A percentile compares a stretch with the other conserved stretches of the same genome.
phyloP scores from a whole-genome alignment of 2,888 invertebrate genomes.

The Margaritifera margaritifera region DNA sequence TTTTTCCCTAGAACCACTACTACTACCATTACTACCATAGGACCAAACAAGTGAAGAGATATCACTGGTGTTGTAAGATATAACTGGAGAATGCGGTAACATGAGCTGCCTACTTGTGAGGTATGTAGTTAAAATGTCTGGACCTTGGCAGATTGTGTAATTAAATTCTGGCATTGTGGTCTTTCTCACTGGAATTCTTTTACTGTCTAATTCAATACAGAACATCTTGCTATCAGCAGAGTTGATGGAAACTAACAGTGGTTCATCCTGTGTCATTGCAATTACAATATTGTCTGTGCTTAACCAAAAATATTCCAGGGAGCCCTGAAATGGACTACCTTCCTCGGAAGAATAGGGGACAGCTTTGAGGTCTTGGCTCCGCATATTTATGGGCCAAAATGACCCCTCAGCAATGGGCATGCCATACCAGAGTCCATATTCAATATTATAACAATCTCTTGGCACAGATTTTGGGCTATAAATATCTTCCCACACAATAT shows the following conservation, averaged over 20 bases:
- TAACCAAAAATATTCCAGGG: slow-evolving; percentile 43
- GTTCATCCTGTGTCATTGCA: slow-evolving; percentile 32
- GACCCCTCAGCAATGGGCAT: slow-evolving; percentile 34
- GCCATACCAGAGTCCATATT: slow-evolving; percentile 47
- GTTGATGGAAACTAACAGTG: slow-evolving; percentile 39
- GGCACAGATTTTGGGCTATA: slow-evolving; percentile 20
- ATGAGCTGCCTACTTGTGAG: slow-evolving; percentile 28
- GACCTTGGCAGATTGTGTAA: slow-evolving; percentile 44
- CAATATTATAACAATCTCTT: slow-evolving; percentile 42
- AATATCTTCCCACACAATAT: slow-evolving; percentile 39
- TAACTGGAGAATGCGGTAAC: slow-evolving; percentile 22
- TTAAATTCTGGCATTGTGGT: slow-evolving; percentile 15
- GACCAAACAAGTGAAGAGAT: slow-evolving; percentile 34
- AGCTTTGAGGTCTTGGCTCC: slow-evolving; percentile 16
- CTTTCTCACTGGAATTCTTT: slow-evolving; percentile 13
- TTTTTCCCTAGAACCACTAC: slow-evolving; percentile 15
- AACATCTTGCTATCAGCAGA: slow-evolving; percentile 28
- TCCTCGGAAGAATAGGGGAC: slow-evolving; percentile 32
- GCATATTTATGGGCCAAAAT: slow-evolving; percentile 37
- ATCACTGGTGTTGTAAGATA: slow-evolving; percentile 21
- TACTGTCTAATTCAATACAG: slow-evolving; percentile 36
- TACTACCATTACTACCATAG: slow-evolving; percentile 25
- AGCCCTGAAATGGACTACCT: slow-evolving; percentile 25
- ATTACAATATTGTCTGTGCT: slow-evolving; percentile 40
- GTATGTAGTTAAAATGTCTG: slow-evolving; percentile 38